Base-by-base conservation (phyloP, 2,797 vertebrate genomes). In the Salmo trutta region DNA sequence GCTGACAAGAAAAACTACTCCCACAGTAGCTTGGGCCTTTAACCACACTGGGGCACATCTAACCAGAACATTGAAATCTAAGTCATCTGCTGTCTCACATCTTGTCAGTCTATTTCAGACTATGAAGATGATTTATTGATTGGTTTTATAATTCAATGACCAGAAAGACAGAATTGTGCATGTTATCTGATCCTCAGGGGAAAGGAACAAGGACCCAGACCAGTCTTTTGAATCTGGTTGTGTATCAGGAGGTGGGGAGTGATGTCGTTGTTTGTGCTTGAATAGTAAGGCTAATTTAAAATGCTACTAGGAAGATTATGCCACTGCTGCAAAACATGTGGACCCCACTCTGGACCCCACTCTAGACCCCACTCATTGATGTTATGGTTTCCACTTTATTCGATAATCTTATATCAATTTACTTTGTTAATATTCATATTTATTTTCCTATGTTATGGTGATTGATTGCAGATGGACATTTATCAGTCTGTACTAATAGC, bases 331-430 rank as follows among this genome's bases (percentile, higher is more conserved):
- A 53, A 7, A 47, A 21, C 47, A 4, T 71, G 2, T 24, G 24
- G 21, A 73, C 15, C 14, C 29, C 16, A 70, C 31, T 33, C 52
- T 24, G 24, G 21, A 73, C 15, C 14, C 29, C 16, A 70, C 31
- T 33, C 52, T 8, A 53, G 71, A 41, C 33, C 67, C 67, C 8
- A 8, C 67, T 69, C 33, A 70, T 70, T 10, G 29, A 33, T 19
- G 68, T 21, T 5, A 71, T 53, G 47, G 52, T 17, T 73, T 56
- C 52, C 71, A 53, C 24, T 73, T 73, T 3, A 53, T 72, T 72
- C 0, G 1, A 31, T 56, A 19, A 73, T 31, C 71, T n/a, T 70
- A 31, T 56, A 16, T 33, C 52, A 8, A 19, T 73, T 53, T 73
- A 56, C 24, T 31, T 52, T 73, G 27, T 51, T 27, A 66, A 27